Percentiles rank a stretch among this genome's conserved stretches.
Conservation (phyloP, 2,113 vertebrate genomes). For the Sterna hirundo region DNA sequence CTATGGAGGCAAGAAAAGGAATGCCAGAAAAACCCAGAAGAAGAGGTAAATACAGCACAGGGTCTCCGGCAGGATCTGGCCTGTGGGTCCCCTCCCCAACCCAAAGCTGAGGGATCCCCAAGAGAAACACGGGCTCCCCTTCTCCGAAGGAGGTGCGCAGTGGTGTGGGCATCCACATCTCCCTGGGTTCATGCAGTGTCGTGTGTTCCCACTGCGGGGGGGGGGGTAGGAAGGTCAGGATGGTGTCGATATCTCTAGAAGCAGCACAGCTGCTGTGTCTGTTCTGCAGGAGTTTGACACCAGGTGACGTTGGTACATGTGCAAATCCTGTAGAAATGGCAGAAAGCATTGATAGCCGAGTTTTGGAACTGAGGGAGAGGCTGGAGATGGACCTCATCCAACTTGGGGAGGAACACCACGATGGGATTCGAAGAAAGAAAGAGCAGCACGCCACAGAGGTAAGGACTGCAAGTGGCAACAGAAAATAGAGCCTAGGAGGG, state of each 20-base stretch:
- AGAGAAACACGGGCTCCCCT: background rate
- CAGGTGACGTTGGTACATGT: conserved; percentile 5
- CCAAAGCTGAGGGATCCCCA: background rate
- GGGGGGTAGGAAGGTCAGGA: background rate
- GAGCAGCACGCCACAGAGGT: conserved; percentile 88
- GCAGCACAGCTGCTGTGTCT: background rate
- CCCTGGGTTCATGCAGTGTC: background rate
- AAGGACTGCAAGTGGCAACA: background rate
- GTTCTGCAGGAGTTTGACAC: conserved; percentile 40
- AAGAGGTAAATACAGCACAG: conserved; percentile 68
- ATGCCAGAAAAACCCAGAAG: conserved; percentile 68
- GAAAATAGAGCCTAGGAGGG: background rate
- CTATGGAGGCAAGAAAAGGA: conserved; percentile 73
- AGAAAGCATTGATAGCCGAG: background rate
- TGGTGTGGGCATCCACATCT: background rate
- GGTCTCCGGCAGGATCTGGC: background rate
- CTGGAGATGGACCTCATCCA: conserved; percentile 81
- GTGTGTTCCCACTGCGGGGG: background rate
- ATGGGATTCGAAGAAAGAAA: conserved; percentile 82
- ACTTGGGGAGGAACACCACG: conserved; percentile 78
- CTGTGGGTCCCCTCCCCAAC: background rate
- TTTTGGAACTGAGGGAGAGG: conserved; percentile 79
- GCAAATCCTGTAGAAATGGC: background rate
- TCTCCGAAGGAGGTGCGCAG: background rate
- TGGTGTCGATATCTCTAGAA: background rate